Evolutionary conservation across 2,797 vertebrate genomes (phyloP), one percentile per base, ranked within the genome.

Genomic region (Tokudaia muenninki): DNA sequence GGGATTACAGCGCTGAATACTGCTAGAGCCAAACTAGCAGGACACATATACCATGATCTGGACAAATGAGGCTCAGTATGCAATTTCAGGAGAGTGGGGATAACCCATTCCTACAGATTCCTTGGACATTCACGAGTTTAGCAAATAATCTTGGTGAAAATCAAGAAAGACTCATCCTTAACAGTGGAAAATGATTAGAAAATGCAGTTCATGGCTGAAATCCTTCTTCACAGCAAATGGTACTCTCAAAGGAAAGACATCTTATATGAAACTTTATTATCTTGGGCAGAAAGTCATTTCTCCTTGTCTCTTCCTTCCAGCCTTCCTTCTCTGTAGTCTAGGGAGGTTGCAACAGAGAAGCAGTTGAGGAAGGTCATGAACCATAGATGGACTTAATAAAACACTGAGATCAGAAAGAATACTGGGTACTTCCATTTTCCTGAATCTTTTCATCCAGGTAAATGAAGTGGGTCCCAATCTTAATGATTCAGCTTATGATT

Each of bases 221-320:
- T 0, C 34, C 34, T 75, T 81, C 34, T 75, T 59, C 0, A 2
- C 52, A 93, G 84, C 14, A 91, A 52, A 80, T 13, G 22, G 16
- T 3, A 24, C 19, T 74, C 44, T 70, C 29, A 63, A 41, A 88
- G 1, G 19, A 52, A 31, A 70, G 31, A 52, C 34, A n/a, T 16
- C n/a, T 65, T 50, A 37, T 8, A 37, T 41, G 52, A 52, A 59
- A 12, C 12, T 10, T 80, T 74, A 37, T n/a, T 21, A 12, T 65
- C 19, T 10, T 52, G 4, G 24, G 24, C 1, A 50, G 37, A 74
- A 80, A n/a, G 6, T 0, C 8, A 17, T 79, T 61, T 65, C 12
- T 80, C 29, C 63, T 41, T 16, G 1, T 31, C 4, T 52, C 1
- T 11, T 11, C 3, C 8, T 1, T 34, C 0, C 2, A 47, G 1